These are phyloP conservation scores for Pelochelys cantorii DNA, from an alignment of 2,797 vertebrate species.

Conservation along the genomic window DNA sequence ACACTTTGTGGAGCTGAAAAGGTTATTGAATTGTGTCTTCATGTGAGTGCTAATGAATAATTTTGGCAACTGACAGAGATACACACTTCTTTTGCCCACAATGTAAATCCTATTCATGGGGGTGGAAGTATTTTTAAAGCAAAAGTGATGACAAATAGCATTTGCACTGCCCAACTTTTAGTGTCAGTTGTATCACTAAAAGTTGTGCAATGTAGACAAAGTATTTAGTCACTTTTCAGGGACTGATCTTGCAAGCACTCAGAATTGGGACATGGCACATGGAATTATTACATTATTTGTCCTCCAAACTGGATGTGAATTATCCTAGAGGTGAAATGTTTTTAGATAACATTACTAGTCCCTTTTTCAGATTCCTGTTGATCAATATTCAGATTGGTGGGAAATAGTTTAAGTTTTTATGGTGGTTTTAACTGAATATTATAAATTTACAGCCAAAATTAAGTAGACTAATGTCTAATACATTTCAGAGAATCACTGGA, in stretches of 20 bases:
- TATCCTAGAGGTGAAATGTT: neutral
- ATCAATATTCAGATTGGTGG: neutral
- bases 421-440: neutral
- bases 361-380: neutral
- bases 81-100: too few species aligned
- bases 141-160: too few species aligned
- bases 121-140: too few species aligned
- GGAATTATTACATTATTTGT: neutral
- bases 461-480: neutral
- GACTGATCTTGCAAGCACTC: neutral
- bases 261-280: neutral
- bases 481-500: neutral
- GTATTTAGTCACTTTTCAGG: neutral
- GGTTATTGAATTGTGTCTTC: neutral
- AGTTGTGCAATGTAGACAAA: too few species aligned
- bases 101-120: too few species aligned
- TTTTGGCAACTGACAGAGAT: neutral
- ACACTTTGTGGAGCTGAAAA: neutral
- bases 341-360: neutral
- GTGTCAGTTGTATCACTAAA: too few species aligned
- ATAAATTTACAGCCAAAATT: neutral
- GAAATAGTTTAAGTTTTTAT: neutral
- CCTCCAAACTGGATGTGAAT: neutral
- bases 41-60: neutral
- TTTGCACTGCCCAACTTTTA: too few species aligned